These are phyloP conservation scores for Serripes groenlandicus DNA, from an alignment of 2,888 invertebrate genomes.

Conservation along the genomic window DNA sequence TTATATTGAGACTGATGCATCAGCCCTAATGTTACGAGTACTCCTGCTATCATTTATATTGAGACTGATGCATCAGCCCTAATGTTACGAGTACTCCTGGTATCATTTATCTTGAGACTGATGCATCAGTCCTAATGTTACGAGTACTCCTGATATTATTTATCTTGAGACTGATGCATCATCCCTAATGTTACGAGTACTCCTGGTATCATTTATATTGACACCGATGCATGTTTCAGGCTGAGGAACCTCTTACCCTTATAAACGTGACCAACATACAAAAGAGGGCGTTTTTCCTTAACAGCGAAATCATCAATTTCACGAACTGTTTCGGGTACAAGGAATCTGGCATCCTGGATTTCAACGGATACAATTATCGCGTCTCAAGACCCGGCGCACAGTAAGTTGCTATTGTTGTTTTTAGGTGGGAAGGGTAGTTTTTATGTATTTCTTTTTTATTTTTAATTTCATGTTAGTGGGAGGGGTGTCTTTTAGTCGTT, in stretches of 20 bases:
- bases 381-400: slow-evolving; percentile 35
- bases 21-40: too few relatives aligned
- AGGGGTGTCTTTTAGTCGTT: not conserved
- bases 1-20: too few relatives aligned
- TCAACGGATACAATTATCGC: slow-evolving; percentile 20
- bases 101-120: too few relatives aligned
- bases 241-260: slow-evolving; percentile 28
- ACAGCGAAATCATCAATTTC: slow-evolving; percentile 28
- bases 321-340: slow-evolving; percentile 50
- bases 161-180: too few relatives aligned
- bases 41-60: too few relatives aligned
- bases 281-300: not conserved
- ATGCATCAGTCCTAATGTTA: too few relatives aligned
- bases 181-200: too few relatives aligned
- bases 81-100: too few relatives aligned
- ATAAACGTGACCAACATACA: not conserved
- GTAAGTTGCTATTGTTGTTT: slow-evolving; percentile 22
- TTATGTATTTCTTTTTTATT: not conserved
- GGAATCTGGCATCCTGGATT: slow-evolving; percentile 49
- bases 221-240: slow-evolving; percentile 18
- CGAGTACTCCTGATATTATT: too few relatives aligned
- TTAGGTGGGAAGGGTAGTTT: not conserved
- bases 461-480: not conserved
- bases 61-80: too few relatives aligned
- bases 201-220: too few relatives aligned